A percentile compares a stretch with the other conserved stretches of the same genome.
These are phyloP conservation scores for Sesamia inferens DNA, from an alignment of 2,888 invertebrate species.

Conservation along the genomic window DNA sequence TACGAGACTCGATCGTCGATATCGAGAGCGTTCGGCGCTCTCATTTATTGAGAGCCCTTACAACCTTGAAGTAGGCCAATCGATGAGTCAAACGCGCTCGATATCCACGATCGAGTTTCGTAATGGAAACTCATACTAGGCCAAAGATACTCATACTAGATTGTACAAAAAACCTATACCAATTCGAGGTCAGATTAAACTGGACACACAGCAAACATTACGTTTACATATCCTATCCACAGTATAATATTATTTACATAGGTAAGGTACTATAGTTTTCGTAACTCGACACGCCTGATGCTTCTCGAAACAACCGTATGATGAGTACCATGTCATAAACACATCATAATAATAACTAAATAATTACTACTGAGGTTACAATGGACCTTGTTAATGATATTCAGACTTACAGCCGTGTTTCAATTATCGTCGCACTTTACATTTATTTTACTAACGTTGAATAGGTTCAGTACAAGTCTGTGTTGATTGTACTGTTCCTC, in stretches of 20 bases:
- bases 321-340: constrained; percentile 40
- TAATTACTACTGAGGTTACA: constrained; percentile 37
- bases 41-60: too few relatives aligned
- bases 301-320: constrained; percentile 37
- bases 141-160: too few relatives aligned
- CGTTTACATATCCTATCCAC: constrained; percentile 3
- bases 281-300: constrained; percentile 35
- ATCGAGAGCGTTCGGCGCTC: too few relatives aligned
- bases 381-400: constrained; percentile 44
- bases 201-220: constrained; percentile 12
- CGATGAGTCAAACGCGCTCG: too few relatives aligned
- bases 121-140: too few relatives aligned
- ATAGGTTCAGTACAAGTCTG: background rate
- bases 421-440: constrained; percentile 29
- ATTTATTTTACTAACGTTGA: constrained; percentile 21
- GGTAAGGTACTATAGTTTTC: background rate
- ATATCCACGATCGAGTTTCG: too few relatives aligned
- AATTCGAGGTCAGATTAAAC: too few relatives aligned
- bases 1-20: too few relatives aligned
- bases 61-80: too few relatives aligned
- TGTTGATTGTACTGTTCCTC: background rate
- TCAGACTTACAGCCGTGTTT: constrained; percentile 36
- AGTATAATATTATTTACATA: constrained; percentile 4
- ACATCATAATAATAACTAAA: constrained; percentile 43
- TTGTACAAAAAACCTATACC: too few relatives aligned